Conservation (phyloP, 1,140 invertebrate species). For the Melitaea cinxia region DNA sequence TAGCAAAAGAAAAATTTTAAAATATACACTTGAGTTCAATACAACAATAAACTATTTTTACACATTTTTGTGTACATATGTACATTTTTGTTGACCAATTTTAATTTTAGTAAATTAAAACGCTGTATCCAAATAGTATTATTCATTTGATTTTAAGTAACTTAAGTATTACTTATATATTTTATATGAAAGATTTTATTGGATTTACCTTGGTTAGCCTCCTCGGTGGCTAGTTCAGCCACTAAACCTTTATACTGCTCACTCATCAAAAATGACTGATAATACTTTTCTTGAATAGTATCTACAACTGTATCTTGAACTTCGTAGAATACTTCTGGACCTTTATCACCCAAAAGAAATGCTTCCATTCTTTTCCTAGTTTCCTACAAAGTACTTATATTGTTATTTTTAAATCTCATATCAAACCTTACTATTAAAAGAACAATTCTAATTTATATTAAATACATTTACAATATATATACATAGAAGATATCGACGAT, state of each 20-base stretch:
- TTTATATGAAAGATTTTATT: not conserved
- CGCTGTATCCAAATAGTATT: no score
- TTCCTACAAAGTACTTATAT: constrained; percentile 60
- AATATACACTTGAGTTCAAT: not conserved
- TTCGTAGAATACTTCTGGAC: constrained; percentile 94
- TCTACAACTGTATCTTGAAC: constrained; percentile 91
- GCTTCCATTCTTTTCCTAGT: constrained; percentile 92
- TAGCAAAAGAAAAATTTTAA: not conserved
- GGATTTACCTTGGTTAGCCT: constrained; percentile 78
- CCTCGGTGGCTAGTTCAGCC: constrained; percentile 86
- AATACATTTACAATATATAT: no score
- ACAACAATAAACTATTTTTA: no score
- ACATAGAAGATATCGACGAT: no score
- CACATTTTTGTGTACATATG: no score
- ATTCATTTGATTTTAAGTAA: no score
- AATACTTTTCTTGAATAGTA: constrained; percentile 92
- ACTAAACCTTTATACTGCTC: constrained; percentile 91
- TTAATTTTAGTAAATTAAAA: no score
- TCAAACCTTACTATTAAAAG: no score
- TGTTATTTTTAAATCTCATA: no score
- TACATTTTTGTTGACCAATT: no score
- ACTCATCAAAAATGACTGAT: constrained; percentile 93
- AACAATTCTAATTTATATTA: no score
- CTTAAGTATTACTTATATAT: no score
- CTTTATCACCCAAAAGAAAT: constrained; percentile 92